Evolutionary conservation across 1,140 invertebrate species (phyloP).

Genomic region (Meloidogyne hapla): DNA sequence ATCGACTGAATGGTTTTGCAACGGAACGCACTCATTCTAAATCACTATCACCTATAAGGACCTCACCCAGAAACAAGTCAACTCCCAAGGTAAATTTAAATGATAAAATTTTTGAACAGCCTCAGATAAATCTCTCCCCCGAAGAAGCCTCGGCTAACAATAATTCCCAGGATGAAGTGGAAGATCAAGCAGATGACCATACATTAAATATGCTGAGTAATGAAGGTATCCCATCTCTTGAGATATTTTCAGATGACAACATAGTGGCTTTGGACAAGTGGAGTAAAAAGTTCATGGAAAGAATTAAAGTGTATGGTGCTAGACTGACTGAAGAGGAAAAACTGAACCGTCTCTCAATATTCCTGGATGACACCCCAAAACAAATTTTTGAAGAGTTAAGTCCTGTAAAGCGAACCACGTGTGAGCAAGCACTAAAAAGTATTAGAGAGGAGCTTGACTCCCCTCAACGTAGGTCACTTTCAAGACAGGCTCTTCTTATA

Average conservation of each 20-base stretch:
- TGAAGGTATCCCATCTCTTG: neutral
- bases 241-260: constrained; percentile 8
- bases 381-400: neutral
- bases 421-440: neutral
- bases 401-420: neutral
- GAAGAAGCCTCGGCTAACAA: neutral
- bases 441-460: neutral
- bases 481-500: neutral
- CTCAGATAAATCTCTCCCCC: neutral
- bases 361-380: neutral
- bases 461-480: neutral
- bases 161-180: too few species aligned
- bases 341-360: neutral
- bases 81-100: neutral
- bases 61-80: neutral
- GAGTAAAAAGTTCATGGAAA: constrained; percentile 3
- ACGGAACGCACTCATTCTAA: neutral
- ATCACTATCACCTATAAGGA: neutral
- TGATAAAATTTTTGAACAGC: neutral
- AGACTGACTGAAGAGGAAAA: neutral
- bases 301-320: neutral
- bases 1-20: neutral
- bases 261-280: neutral
- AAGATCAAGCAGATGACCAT: neutral
- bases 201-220: neutral